Base-by-base conservation (phyloP, 2,888 invertebrate genomes). In the Latheticus oryzae region DNA sequence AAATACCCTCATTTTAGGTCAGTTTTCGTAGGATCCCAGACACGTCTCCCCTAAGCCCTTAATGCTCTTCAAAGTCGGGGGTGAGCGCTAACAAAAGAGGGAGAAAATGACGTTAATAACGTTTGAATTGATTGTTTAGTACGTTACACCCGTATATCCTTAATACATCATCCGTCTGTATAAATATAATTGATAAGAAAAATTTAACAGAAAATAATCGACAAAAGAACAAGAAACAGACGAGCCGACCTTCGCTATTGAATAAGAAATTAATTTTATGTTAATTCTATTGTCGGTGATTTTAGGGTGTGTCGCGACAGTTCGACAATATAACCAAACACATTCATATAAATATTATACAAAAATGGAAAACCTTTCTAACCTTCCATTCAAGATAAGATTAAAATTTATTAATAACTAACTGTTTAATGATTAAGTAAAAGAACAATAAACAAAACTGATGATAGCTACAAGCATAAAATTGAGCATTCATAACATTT, bases 51-150 rank as follows among this genome's bases (percentile, higher is more conserved):
- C 24, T 26, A 23, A 38, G 15, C n/a, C 15, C 5, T 42, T 26
- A 15, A 24, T 1, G 26, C 24, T 2, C n/a, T 42, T 12, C 30
- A 26, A 16, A 15, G 19, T 21, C 50, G 60, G 58, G 62, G 60
- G 60, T 56, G 63, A 54, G 35, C 30, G 28, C 45, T 35, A 3
- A 30, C 9, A 23, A 23, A 35, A n/a, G n/a, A 51, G 53, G 48
- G 50, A 30, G 40, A 56, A 56, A 47, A 42, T 32, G 48, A 60
- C 55, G 60, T 52, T 60, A 62, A 64, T 64, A 62, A 58, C 37
- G 47, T 57, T 53, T 55, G 56, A 63, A 65, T 64, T 63, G 65
- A 64, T 66, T 62, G 58, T 62, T 58, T 59, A 52, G 42, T 21
- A 33, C 50, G 24, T 11, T n/a, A n/a, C n/a, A 32, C 47, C 48